Conservation (phyloP, 2,888 invertebrate species). For the Gari tellinella region DNA sequence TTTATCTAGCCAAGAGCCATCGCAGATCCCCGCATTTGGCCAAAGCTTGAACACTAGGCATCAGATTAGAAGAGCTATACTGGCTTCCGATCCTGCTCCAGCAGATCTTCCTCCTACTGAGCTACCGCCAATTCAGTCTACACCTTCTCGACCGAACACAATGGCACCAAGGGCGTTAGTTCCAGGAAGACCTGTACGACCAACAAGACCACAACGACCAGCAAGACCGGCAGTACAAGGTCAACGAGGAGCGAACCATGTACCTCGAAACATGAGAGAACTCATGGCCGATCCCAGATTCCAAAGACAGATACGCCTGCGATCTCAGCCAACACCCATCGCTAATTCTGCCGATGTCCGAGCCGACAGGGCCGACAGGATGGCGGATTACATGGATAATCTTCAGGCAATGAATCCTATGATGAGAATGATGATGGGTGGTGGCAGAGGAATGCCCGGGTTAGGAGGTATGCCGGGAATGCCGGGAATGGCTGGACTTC, state of each 20-base stretch:
- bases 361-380: slow-evolving; percentile 9
- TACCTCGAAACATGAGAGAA: neutral
- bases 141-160: no score
- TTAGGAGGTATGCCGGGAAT: neutral
- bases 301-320: neutral
- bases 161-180: no score
- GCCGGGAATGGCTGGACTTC: neutral
- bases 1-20: no score
- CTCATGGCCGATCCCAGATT: neutral
- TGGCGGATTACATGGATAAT: slow-evolving; percentile 16
- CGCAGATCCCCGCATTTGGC: no score
- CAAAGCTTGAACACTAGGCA: no score
- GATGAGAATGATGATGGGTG: neutral
- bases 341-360: neutral
- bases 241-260: neutral
- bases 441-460: neutral
- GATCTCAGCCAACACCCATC: neutral
- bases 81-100: no score
- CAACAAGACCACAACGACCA: no score
- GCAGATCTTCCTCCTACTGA: no score
- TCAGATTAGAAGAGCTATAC: no score
- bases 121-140: no score
- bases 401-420: slow-evolving; percentile 10
- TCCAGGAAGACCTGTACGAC: no score
- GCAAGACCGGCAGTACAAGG: no score